phyloP scores from a whole-genome alignment of 2,797 vertebrate species.

The Tokudaia tokunoshimensis region DNA sequence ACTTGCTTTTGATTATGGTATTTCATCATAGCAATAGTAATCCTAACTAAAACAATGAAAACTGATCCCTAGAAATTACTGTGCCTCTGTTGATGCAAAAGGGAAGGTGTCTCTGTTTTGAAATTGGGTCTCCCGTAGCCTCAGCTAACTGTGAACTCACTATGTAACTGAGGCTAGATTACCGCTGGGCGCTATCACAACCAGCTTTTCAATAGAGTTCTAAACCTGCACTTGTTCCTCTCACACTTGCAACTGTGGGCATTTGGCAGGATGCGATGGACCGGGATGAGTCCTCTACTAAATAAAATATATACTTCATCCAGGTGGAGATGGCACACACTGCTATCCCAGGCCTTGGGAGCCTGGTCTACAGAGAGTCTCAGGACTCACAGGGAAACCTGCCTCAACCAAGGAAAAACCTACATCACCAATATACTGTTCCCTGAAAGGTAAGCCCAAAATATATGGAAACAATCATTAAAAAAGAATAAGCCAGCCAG shows the following conservation, averaged over 20 bases:
- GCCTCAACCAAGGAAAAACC: neutral
- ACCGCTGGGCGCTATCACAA: no score
- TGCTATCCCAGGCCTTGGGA: neutral
- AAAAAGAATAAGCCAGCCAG: neutral
- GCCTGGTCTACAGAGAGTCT: neutral
- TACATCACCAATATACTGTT: neutral
- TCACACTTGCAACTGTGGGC: neutral
- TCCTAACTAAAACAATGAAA: neutral
- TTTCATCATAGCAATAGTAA: neutral
- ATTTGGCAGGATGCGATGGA: neutral
- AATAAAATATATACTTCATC: neutral
- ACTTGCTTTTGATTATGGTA: neutral
- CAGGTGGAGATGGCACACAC: no score
- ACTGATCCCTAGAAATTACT: neutral
- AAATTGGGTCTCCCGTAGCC: neutral
- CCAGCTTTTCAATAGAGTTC: neutral
- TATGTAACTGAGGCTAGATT: neutral
- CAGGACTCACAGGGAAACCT: neutral
- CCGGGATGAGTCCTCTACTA: neutral
- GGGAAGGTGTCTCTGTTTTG: neutral
- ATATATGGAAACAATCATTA: neutral
- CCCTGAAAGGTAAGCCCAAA: neutral
- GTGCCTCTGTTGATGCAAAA: neutral
- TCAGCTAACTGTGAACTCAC: neutral
- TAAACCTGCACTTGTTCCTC: neutral